These are phyloP conservation scores for Parnassius apollo DNA, from an alignment of 2,888 invertebrate genomes.

Conservation along the genomic window DNA sequence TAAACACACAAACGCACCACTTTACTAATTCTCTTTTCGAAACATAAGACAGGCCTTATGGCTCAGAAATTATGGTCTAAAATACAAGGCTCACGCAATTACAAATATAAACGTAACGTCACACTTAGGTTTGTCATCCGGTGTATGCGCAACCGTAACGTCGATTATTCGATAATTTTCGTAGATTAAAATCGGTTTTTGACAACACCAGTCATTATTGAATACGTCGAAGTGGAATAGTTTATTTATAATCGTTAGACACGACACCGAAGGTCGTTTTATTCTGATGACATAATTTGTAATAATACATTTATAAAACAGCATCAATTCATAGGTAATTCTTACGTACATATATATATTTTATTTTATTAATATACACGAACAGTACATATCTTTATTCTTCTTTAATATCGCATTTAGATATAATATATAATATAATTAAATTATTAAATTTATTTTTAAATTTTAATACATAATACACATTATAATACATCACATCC, in stretches of 20 bases:
- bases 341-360: no score
- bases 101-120: slow-evolving; percentile 32
- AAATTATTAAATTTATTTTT: no score
- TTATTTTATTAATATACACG: no score
- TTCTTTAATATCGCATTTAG: no score
- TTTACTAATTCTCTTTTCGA: slow-evolving; percentile 3
- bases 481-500: no score
- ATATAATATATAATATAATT: no score
- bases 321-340: no score
- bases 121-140: slow-evolving; percentile 69
- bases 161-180: slow-evolving; percentile 78
- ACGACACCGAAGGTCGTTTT: slow-evolving; percentile 13
- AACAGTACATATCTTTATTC: no score
- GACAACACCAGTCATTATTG: slow-evolving; percentile 65
- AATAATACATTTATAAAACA: not conserved
- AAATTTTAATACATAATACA: no score
- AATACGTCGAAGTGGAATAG: slow-evolving; percentile 13
- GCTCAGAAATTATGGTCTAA: slow-evolving; percentile 10
- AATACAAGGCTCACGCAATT: not conserved
- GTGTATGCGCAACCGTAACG: slow-evolving; percentile 71
- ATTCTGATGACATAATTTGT: not conserved
- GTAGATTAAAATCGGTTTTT: slow-evolving; percentile 70
- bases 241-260: slow-evolving; percentile 16
- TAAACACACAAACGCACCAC: slow-evolving; percentile 51
- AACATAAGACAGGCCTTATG: slow-evolving; percentile 17